Conservation (phyloP, 2,888 invertebrate species). For the Polyploca ridens region DNA sequence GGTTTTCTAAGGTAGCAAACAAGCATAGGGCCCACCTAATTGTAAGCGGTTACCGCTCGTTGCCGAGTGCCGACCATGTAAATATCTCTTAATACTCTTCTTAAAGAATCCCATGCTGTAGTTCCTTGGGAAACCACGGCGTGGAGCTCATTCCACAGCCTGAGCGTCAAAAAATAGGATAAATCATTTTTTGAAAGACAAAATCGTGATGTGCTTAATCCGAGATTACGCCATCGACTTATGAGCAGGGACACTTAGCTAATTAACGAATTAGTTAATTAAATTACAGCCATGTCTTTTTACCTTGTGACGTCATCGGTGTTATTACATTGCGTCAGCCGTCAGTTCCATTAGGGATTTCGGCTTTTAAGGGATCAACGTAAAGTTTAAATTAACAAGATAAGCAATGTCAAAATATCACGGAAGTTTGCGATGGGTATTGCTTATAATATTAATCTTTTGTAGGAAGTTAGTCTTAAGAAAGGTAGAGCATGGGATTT, state of each 20-base stretch:
- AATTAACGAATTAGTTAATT: conserved; percentile 7
- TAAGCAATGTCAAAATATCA: background rate
- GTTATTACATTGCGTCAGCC: background rate
- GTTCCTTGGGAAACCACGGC: too few species aligned
- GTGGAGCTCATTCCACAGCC: too few species aligned
- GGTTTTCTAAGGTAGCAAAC: too few species aligned
- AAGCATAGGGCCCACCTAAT: too few species aligned
- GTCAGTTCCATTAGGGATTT: conserved; percentile 2
- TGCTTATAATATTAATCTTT: background rate
- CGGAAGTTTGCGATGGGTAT: background rate
- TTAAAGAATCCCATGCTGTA: too few species aligned
- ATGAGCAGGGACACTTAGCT: conserved; percentile 7
- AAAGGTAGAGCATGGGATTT: too few species aligned
- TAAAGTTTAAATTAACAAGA: background rate
- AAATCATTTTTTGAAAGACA: too few species aligned
- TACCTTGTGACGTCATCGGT: background rate
- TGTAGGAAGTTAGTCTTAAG: background rate
- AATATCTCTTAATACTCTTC: too few species aligned
- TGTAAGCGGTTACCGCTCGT: background rate
- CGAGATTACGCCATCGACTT: conserved; percentile 9
- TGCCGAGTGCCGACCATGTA: too few species aligned
- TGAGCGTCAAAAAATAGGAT: too few species aligned
- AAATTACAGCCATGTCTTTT: background rate
- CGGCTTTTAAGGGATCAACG: background rate
- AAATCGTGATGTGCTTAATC: too few species aligned